Conservation (phyloP, 1,140 invertebrate genomes). For the Glossosoma conforme region DNA sequence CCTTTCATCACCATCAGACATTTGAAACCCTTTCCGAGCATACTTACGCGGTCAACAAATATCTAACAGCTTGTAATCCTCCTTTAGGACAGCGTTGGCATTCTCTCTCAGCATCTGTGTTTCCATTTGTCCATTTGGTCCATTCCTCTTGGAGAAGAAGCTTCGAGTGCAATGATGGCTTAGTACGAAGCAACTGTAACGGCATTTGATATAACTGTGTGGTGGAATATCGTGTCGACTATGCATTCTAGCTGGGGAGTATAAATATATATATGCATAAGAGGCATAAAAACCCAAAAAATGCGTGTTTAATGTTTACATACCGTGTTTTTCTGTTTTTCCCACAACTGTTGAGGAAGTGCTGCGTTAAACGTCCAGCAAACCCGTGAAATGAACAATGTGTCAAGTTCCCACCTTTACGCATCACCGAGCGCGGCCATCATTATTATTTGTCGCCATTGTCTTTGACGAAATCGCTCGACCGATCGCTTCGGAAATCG, state of each 20-base stretch:
- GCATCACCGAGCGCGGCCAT: constrained; percentile 10
- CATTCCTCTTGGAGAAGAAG: no score
- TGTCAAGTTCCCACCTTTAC: constrained; percentile 26
- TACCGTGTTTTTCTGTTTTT: not conserved
- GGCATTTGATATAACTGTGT: constrained; percentile 2
- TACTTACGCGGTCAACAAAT: no score
- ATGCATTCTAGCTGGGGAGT: not conserved
- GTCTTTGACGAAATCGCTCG: constrained; percentile 16
- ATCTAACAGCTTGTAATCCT: no score
- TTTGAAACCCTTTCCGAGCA: no score
- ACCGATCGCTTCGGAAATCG: constrained; percentile 14
- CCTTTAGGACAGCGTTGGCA: no score
- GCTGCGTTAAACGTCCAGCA: not conserved
- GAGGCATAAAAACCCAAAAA: not conserved
- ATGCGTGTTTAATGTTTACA: not conserved
- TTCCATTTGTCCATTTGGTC: no score
- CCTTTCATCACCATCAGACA: no score
- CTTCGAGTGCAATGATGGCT: no score
- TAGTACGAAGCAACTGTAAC: no score
- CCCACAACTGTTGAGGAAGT: not conserved
- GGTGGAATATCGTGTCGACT: not conserved
- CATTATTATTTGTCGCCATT: constrained; percentile 22
- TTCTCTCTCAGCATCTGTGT: no score
- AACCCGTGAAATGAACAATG: constrained; percentile 18
- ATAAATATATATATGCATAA: not conserved